phyloP scores from a whole-genome alignment of 2,797 vertebrate species.

The Myoxocephalus aenaeus region DNA sequence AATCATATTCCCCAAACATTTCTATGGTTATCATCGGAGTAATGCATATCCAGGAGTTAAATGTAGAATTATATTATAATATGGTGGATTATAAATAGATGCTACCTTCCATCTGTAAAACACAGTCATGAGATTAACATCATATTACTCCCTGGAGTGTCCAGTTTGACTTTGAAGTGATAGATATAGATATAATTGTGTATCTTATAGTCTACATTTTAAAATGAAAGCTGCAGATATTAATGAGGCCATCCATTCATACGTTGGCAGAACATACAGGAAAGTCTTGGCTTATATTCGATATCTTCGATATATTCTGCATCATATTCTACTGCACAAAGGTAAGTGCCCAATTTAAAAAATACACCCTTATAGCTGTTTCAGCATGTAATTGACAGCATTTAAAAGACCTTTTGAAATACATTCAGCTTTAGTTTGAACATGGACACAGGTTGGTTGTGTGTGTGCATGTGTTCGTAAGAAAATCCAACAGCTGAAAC shows the following conservation, averaged over 20 bases:
- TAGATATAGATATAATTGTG: background rate
- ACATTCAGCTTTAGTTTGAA: constrained; percentile 55
- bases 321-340: background rate
- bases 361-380: background rate
- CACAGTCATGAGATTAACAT: constrained; percentile 3
- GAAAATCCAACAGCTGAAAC: constrained; percentile 7
- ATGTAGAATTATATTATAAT: background rate
- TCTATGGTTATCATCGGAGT: background rate
- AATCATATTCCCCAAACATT: constrained; percentile 9
- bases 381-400: constrained; percentile 5
- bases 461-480: background rate
- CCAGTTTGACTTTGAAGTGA: constrained; percentile 3
- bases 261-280: constrained; percentile 12
- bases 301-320: background rate
- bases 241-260: constrained; percentile 7
- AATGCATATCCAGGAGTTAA: constrained; percentile 14
- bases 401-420: constrained; percentile 36
- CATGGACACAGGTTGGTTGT: background rate
- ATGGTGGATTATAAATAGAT: constrained; percentile 3
- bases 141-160: background rate
- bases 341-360: constrained; percentile 1
- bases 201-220: background rate
- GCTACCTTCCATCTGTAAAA: constrained; percentile 4
- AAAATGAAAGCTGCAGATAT: background rate
- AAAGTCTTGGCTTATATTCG: background rate